Conservation (phyloP, 2,113 vertebrate species). For the Nothocercus nigrocapillus region DNA sequence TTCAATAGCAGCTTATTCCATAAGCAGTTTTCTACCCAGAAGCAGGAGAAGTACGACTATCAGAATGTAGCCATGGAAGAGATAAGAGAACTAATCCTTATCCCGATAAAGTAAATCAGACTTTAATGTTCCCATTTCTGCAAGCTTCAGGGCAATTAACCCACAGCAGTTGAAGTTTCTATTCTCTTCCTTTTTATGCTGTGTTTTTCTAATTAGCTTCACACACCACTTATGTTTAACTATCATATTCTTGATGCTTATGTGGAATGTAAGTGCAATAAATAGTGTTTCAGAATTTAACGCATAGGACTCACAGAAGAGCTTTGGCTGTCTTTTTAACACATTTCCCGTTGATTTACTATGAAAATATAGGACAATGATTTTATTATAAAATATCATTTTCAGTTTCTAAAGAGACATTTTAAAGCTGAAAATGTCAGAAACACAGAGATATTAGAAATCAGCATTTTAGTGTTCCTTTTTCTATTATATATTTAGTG, state of each 20-base stretch:
- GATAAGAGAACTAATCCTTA: background rate
- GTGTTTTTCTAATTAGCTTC: background rate
- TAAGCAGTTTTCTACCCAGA: background rate
- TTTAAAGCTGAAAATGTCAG: background rate
- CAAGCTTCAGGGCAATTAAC: background rate
- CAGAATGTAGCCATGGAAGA: background rate
- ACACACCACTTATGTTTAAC: background rate
- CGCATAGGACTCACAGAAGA: background rate
- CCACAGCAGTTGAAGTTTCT: rapidly evolving
- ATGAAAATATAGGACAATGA: background rate
- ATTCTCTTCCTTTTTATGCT: background rate
- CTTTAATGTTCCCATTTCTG: background rate
- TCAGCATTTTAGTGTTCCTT: background rate
- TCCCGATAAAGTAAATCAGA: background rate
- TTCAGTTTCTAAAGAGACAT: background rate
- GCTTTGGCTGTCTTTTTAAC: background rate
- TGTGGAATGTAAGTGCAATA: background rate
- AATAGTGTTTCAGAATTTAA: background rate
- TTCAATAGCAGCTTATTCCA: background rate
- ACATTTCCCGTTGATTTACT: background rate
- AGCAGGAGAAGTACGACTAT: background rate
- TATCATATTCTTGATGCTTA: background rate
- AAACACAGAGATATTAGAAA: background rate
- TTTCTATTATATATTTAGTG: background rate
- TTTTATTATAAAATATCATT: background rate